Evolutionary conservation across 2,888 invertebrate genomes (phyloP), one percentile per base, ranked within the genome.

Genomic region (Zonitis immaculata): DNA sequence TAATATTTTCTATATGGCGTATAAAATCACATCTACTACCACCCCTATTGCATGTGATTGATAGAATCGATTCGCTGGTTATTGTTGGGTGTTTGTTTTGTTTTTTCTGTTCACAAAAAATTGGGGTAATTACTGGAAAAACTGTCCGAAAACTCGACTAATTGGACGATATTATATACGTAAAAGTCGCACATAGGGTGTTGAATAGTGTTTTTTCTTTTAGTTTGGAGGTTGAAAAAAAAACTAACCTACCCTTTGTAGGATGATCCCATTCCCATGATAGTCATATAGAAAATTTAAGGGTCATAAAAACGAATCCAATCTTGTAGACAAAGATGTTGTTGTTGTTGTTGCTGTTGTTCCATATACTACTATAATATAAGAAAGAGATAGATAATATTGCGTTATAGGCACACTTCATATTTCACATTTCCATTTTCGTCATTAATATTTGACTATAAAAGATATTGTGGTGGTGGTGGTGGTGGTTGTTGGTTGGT

Each of bases 391-490:
- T 46, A 42, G 52, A 43, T 48, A 44, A 49, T 44, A 48, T 22
- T 44, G 44, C 48, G n/a, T n/a, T n/a, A n/a, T n/a, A n/a, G n/a
- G 53, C 54, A 52, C 54, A 54, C 59, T 52, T 51, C 57, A 57
- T 59, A 57, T 59, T 59, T 57, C 57, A 57, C 57, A 57, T 55
- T 57, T 57, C 55, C 59, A 57, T 60, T 60, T 58, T 56, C 57
- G 54, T 60, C 57, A 60, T 60, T 60, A 60, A 60, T 60, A 60
- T 60, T 60, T 60, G 60, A 60, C 54, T 58, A 56, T 58, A 59
- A 56, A 58, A 55, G 59, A 54, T 55, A 57, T 51, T 52, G 54
- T 52, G 46, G 47, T 45, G 47, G 59, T 50, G 42, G 54, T 22
- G 51, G 52, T 28, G 51, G 44, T 51, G 48, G 47, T 54, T 50